phyloP scores from a whole-genome alignment of 2,888 invertebrate species.

The Plagiodera versicolora region DNA sequence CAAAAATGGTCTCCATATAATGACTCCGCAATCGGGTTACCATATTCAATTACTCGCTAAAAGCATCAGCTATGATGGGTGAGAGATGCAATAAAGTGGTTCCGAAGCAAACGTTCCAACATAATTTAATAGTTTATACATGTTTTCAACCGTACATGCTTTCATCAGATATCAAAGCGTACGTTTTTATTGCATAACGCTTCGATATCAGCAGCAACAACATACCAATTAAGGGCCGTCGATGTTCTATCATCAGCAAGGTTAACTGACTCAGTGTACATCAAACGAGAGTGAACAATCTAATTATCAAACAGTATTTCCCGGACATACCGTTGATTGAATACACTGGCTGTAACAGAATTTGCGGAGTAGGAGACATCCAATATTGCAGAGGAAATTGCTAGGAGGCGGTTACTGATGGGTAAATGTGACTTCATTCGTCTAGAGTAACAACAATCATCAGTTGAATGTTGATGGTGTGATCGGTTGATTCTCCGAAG shows the following conservation, averaged over 20 bases:
- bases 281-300: slow-evolving; percentile 32
- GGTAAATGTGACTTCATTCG: no score
- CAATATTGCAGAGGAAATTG: not conserved
- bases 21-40: no score
- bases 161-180: not conserved
- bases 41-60: no score
- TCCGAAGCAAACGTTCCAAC: not conserved
- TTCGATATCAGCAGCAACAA: not conserved
- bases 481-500: no score
- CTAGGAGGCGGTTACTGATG: no score
- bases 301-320: slow-evolving; percentile 21
- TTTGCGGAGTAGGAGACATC: not conserved
- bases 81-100: not conserved
- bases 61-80: no score
- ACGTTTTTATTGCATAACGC: not conserved
- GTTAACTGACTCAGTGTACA: slow-evolving; percentile 29
- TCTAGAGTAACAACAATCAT: no score
- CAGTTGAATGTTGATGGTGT: not conserved
- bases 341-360: not conserved
- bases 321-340: slow-evolving; percentile 14
- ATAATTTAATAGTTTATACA: not conserved
- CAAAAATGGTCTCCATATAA: no score
- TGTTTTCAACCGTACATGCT: not conserved
- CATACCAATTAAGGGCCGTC: not conserved
- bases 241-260: slow-evolving; percentile 26